Conservation (phyloP, 2,113 vertebrate genomes). For the Melozone crissalis region DNA sequence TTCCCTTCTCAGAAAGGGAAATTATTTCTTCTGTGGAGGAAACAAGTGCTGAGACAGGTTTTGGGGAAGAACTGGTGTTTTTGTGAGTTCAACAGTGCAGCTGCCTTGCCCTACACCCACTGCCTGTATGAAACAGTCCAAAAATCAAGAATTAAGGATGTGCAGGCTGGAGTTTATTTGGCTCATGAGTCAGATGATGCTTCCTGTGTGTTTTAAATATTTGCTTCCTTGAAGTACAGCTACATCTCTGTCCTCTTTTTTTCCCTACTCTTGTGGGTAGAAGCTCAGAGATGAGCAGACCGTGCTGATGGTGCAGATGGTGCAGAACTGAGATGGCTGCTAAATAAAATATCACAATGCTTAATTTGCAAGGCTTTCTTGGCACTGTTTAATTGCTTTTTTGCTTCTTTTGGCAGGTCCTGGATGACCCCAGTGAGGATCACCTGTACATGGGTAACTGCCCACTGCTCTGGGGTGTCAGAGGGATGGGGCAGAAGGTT, state of each 20-base stretch:
- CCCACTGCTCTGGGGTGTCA: neutral
- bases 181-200: slow-evolving; percentile 30
- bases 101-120: neutral
- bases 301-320: neutral
- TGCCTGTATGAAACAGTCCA: neutral
- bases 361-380: neutral
- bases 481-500: neutral
- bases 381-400: neutral
- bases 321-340: neutral
- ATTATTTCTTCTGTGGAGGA: neutral
- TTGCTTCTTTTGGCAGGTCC: slow-evolving; percentile 80
- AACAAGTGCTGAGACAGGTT: neutral
- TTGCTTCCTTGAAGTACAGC: slow-evolving; percentile 23
- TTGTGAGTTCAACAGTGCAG: neutral
- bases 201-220: slow-evolving; percentile 53
- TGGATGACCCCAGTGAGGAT: slow-evolving; percentile 97
- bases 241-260: neutral
- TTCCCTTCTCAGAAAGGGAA: neutral
- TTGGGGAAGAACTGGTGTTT: neutral
- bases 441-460: slow-evolving; percentile 98
- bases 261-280: neutral
- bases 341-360: neutral
- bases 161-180: slow-evolving; percentile 42
- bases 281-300: neutral
- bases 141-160: neutral